Evolutionary conservation across 1,140 invertebrate species (phyloP).

Genomic region (Trypoxylus dichotomus): DNA sequence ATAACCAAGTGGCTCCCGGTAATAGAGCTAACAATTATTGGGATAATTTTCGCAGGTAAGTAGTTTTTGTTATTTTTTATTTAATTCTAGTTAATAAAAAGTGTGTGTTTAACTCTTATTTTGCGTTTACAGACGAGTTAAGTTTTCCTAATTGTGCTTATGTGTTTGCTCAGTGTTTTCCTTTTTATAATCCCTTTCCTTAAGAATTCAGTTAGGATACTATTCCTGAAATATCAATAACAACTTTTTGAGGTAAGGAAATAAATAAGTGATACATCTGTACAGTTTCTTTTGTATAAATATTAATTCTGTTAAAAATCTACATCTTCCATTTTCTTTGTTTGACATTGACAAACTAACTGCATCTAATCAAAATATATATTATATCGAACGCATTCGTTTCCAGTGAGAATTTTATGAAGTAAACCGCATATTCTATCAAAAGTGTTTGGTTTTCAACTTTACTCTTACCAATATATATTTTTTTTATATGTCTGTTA

Average conservation of each 20-base stretch:
- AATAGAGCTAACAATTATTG: slow-evolving; percentile 88
- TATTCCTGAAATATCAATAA: not conserved
- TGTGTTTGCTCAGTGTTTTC: not conserved
- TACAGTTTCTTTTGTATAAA: too few species aligned
- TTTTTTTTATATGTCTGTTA: too few species aligned
- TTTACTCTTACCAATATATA: too few species aligned
- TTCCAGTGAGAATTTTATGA: too few species aligned
- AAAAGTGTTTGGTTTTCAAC: too few species aligned
- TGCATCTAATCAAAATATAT: too few species aligned
- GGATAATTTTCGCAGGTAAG: slow-evolving; percentile 88
- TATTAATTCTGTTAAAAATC: too few species aligned
- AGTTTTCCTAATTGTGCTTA: not conserved
- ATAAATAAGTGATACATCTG: too few species aligned
- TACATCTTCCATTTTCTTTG: too few species aligned
- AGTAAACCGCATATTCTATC: too few species aligned
- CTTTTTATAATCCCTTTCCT: not conserved
- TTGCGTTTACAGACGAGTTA: not conserved
- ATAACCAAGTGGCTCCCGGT: slow-evolving; percentile 85
- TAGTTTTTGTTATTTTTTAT: slow-evolving; percentile 21
- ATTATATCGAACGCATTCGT: too few species aligned
- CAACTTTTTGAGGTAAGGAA: not conserved
- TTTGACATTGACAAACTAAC: too few species aligned
- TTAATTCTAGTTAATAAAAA: not conserved
- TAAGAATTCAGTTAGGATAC: not conserved
- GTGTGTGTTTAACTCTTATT: not conserved